Base-by-base conservation (phyloP, 1,140 invertebrate species). In the Drosophila ogumai region DNA sequence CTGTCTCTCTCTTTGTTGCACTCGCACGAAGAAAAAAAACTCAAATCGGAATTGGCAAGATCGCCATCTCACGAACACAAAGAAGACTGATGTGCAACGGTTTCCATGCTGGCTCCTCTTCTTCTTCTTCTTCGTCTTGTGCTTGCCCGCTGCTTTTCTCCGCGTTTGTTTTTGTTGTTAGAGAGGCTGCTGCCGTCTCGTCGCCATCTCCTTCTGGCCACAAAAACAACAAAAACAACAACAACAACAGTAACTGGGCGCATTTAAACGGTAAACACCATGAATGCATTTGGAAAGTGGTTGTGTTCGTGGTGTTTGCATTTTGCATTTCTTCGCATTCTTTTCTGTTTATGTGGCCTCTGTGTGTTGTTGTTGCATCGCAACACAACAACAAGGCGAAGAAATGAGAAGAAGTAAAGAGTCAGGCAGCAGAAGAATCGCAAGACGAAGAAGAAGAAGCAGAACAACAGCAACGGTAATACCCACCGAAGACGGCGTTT, bases 291-390 rank as follows among this genome's bases (percentile, higher is more conserved):
- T 87, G 84, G 84, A 87, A 87, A 87, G 84, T 87, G 84, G 75
- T 78, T 78, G 69, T 75, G 69, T 75, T 86, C 80, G 84, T 87
- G 84, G 80, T 87, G 84, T 87, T 87, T 87, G 84, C 85, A 87
- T 87, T 87, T 87, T 87, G 84, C 84, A 87, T 90, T 90, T 82
- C 87, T 91, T 90, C 79, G 82, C 81, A 90, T 91, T 91, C 79
- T 87, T 91, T 91, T 80, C 71, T 88, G 86, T 84, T 80, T 79
- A 71, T 74, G 72, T 82, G 76, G 64, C 66, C 50, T 36, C 13
- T 82, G 60, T 73, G 36, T 61, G 56, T 44, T 28, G 65, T n/a
- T 44, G 49, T 19, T 54, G 79, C 69, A 76, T 67, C 79, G 71
- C 67, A 71, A 71, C 85, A 88, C 84, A 90, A 67, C 67, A 82